Percentiles rank a stretch among this genome's conserved stretches.
phyloP scores from a whole-genome alignment of 2,797 vertebrate genomes.

The Sebastes trivittatus region DNA sequence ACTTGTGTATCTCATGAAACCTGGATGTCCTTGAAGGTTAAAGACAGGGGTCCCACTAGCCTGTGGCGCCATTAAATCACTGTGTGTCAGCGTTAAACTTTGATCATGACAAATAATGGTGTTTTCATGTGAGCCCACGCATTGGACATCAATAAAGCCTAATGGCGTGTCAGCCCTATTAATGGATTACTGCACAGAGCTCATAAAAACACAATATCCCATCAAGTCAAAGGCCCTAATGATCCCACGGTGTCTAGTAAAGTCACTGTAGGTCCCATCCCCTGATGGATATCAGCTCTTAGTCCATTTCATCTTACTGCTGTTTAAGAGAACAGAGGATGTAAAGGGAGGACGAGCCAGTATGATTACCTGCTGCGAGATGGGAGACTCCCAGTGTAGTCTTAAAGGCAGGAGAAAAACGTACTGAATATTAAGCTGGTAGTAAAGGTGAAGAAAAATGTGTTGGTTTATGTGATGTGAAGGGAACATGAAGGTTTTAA shows the following conservation, averaged over 20 bases:
- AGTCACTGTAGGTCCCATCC: slow-evolving; percentile 67
- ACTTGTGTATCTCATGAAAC: slow-evolving; percentile 39
- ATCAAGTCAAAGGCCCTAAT: slow-evolving; percentile 75
- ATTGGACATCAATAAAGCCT: slow-evolving; percentile 78
- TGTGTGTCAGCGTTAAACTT: slow-evolving; percentile 66
- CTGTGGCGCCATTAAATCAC: slow-evolving; percentile 60
- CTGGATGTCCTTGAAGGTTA: slow-evolving; percentile 64
- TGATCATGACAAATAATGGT: slow-evolving; percentile 77
- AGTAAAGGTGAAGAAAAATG: slow-evolving; percentile 11
- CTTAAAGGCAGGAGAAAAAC: slow-evolving; percentile 17
- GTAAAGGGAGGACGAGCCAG: slow-evolving; percentile 37
- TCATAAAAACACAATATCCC: slow-evolving; percentile 80
- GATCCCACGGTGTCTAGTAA: slow-evolving; percentile 74
- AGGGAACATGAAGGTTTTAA: neutral
- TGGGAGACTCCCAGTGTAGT: slow-evolving; percentile 8
- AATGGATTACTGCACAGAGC: slow-evolving; percentile 75
- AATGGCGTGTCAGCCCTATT: slow-evolving; percentile 75
- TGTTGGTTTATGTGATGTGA: neutral
- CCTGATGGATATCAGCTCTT: slow-evolving; percentile 70
- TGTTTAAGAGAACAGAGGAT: slow-evolving; percentile 52
- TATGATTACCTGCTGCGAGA: slow-evolving; percentile 38
- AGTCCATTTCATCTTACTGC: slow-evolving; percentile 67
- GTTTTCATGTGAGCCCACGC: slow-evolving; percentile 71
- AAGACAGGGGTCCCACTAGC: slow-evolving; percentile 37
- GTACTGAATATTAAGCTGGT: slow-evolving; percentile 16